A percentile compares a stretch with the other conserved stretches of the same genome.
These are phyloP conservation scores for Hesperophylax magnus DNA, from an alignment of 1,140 invertebrate species.

Conservation along the genomic window DNA sequence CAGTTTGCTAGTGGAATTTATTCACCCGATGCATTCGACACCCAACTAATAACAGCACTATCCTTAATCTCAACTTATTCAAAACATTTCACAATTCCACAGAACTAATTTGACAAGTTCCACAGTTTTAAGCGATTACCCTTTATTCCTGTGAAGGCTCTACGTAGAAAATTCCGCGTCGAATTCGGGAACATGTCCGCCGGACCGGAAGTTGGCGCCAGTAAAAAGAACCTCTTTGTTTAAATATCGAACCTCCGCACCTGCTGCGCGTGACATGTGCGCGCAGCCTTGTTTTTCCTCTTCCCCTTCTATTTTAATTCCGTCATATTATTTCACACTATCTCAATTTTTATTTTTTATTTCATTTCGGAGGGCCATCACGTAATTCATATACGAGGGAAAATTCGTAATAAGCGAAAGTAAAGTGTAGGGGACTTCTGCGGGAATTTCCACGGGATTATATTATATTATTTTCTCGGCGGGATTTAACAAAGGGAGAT, in stretches of 20 bases:
- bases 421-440: background rate
- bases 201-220: conserved; percentile 28
- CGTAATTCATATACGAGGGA: conserved; percentile 3
- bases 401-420: background rate
- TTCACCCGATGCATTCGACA: too few relatives aligned
- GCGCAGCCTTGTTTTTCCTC: background rate
- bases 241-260: conserved; percentile 19
- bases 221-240: conserved; percentile 17
- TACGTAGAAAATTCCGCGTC: background rate
- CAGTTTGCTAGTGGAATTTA: too few relatives aligned
- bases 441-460: background rate
- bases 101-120: too few relatives aligned
- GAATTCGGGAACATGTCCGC: conserved; percentile 28
- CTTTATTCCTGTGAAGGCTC: too few relatives aligned
- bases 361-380: background rate
- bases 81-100: too few relatives aligned
- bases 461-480: background rate
- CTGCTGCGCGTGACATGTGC: conserved; percentile 25
- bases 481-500: background rate
- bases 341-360: too few relatives aligned
- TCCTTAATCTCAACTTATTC: too few relatives aligned
- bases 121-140: too few relatives aligned
- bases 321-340: background rate
- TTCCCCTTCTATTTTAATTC: background rate
- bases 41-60: too few relatives aligned